A percentile compares a stretch with the other conserved stretches of the same genome.
Conservation (phyloP, 2,797 vertebrate species). For the Lophotriccus pileatus region DNA sequence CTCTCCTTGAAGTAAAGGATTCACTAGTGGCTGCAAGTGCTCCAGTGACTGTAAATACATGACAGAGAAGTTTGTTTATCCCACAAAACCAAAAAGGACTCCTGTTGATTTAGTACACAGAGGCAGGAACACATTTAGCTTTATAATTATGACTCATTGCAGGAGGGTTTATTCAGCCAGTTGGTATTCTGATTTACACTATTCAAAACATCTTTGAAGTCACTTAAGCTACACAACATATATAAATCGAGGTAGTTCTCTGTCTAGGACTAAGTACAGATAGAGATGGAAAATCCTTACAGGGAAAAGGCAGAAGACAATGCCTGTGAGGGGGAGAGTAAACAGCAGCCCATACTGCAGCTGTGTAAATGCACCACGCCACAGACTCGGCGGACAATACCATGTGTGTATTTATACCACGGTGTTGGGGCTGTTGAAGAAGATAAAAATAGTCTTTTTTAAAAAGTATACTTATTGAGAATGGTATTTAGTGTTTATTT, state of each 20-base stretch:
- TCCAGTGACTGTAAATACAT: background rate
- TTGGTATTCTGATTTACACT: background rate
- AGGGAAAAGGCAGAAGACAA: background rate
- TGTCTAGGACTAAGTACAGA: conserved; percentile 12
- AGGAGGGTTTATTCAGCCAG: background rate
- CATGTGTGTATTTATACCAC: background rate
- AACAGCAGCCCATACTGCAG: conserved; percentile 2
- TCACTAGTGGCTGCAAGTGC: background rate
- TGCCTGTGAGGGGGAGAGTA: background rate
- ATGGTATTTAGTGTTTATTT: background rate
- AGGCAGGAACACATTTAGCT: conserved; percentile 7
- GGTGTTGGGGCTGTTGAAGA: background rate
- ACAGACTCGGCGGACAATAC: background rate
- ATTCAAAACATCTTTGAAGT: background rate
- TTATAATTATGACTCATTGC: background rate
- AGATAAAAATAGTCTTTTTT: background rate
- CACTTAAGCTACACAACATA: background rate
- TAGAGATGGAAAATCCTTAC: conserved; percentile 7
- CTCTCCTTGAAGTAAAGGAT: background rate
- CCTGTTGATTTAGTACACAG: background rate
- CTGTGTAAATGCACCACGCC: background rate
- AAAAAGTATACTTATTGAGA: background rate
- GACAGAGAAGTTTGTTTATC: conserved; percentile 7
- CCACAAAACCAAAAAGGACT: background rate
- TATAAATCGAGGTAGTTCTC: background rate